These are phyloP conservation scores for Folsomia manolachei DNA, from an alignment of 2,888 invertebrate species.

Conservation along the genomic window DNA sequence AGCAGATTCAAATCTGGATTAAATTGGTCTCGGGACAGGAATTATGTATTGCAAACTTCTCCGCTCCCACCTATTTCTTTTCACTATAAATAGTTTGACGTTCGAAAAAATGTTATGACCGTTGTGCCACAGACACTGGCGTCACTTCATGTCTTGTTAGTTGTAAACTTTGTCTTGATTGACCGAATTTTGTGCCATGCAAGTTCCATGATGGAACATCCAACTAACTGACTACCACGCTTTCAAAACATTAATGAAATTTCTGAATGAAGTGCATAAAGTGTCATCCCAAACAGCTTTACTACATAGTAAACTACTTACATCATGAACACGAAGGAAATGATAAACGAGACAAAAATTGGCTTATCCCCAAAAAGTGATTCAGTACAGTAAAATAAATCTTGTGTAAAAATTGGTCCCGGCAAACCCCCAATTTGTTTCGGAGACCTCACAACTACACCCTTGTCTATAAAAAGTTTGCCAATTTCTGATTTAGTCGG, in stretches of 20 bases:
- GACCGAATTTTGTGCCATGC: background rate
- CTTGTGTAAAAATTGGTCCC: background rate
- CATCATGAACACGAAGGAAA: background rate
- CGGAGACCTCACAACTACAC: too few species aligned
- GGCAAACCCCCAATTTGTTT: slow-evolving; percentile 7
- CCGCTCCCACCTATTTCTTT: too few species aligned
- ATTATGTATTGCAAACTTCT: too few species aligned
- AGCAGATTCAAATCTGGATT: background rate
- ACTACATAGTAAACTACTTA: background rate
- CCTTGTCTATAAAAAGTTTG: too few species aligned
- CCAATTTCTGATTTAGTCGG: too few species aligned
- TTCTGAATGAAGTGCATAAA: too few species aligned
- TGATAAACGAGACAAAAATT: slow-evolving; percentile 2
- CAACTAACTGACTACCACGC: background rate
- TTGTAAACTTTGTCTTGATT: background rate
- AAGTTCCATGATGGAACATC: background rate
- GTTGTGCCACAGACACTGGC: background rate
- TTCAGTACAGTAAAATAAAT: background rate
- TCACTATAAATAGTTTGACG: background rate
- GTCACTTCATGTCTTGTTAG: background rate
- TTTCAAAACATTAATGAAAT: too few species aligned
- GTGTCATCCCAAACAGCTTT: too few species aligned
- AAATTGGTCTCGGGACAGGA: background rate
- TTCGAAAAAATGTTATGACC: background rate
- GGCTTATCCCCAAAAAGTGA: background rate